Base-by-base conservation (phyloP, 2,888 invertebrate genomes). In the Crematogaster levior region DNA sequence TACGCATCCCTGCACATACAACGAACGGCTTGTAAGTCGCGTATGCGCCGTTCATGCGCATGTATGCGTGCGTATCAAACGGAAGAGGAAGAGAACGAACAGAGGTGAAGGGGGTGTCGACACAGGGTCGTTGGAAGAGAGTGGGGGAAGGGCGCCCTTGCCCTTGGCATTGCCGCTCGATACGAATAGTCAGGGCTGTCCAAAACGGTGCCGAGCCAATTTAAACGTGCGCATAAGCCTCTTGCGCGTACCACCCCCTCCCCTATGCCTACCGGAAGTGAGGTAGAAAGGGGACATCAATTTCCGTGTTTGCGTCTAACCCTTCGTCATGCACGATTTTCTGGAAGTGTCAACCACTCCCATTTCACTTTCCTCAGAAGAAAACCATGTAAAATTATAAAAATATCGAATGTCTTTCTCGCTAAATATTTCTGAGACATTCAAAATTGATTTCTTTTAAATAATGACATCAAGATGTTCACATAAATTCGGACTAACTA, bases 101-200 rank as follows among this genome's bases (percentile, higher is more conserved):
- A 86, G 85, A 86, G 85, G 85, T 81, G 83, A 86, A 83, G 82
- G 79, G 87, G 88, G 85, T 87, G 88, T 82, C 75, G 51, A 84
- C 84, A 84, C 85, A 84, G 77, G 85, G 86, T 82, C 73, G 86
- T 68, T 43, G 79, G 70, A 84, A 87, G 88, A 87, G 88, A 91
- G 90, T 89, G 90, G 92, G 90, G 90, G 88, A 89, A 91, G 92
- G 92, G 89, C 94, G 94, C 94, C 94, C 94, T 94, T 94, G 94
- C 94, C 93, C 94, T 94, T 94, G 94, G 94, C 94, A 94, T 94
- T 94, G 94, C 93, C 94, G 94, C 94, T 94, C 94, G 93, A 94
- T 94, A 94, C 93, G 92, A 93, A 92, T 92, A 91, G 88, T 88
- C 92, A 93, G 94, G 93, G 93, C 90, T 94, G 93, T 93, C 94